Evolutionary conservation across 2,888 invertebrate species (phyloP), one percentile per base, ranked within the genome.

Genomic region (Drosophila kambysellisi): DNA sequence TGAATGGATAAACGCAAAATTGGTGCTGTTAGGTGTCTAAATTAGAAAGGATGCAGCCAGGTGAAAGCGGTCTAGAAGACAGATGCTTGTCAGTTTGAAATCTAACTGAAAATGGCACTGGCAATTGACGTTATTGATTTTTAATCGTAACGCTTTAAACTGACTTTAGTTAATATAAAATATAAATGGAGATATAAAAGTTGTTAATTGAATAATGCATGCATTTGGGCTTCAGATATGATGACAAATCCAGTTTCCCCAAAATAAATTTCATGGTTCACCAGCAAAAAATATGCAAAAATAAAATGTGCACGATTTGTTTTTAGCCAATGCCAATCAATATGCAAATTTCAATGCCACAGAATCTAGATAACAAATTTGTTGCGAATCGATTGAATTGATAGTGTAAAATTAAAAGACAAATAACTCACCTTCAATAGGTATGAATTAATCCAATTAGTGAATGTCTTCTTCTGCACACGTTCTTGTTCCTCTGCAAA

Each of bases 391-490:
- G 83, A 83, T 83, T 61, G 57, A 61, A 30, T 53, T 39, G 57
- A 59, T 70, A 57, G 63, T 29, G 35, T 43, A 67, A 57, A 61
- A 65, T 73, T 64, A 54, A 74, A 65, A 70, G 70, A 76, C 73
- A 76, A 69, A 60, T 58, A 71, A 87, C 94, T 95, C 94, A 98
- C 98, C 97, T 98, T 98, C 91, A 96, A 96, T 92, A 99, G 95
- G 94, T 98, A 98, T 92, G 98, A 98, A 94, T 99, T 99, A 94
- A 99, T 99, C 99, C 99, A 99, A 94, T 99, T 99, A 91, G 98
- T 98, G 94, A 99, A 99, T 81, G 99, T 99, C 94, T 99, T 99
- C 95, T 99, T 99, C 94, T 99, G 99, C 85, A 99, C 99, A 94
- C 98, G 95, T 95, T 99, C 99, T 94, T 99, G 99, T 94, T 99